Evolutionary conservation across 2,113 vertebrate genomes (phyloP).

Genomic region (Cairina moschata): DNA sequence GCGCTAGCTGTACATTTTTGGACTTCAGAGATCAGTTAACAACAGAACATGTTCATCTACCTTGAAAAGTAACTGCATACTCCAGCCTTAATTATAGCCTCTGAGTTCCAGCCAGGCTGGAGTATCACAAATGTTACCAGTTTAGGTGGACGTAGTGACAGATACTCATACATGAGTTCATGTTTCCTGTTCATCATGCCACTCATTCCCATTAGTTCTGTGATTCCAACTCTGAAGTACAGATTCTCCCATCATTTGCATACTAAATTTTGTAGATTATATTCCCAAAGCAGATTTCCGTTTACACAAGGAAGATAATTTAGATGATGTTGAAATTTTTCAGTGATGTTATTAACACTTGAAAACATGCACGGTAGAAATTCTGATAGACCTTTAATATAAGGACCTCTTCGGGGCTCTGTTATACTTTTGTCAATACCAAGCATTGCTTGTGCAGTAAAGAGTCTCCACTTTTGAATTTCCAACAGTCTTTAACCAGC

Average conservation of each 20-base stretch:
- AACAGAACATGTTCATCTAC: not conserved
- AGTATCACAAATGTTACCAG: not conserved
- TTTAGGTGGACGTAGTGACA: not conserved
- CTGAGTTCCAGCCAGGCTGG: not conserved
- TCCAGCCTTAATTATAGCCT: not conserved
- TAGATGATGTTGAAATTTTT: not conserved
- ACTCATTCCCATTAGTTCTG: not conserved
- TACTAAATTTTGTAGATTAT: not conserved
- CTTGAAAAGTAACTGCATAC: not conserved
- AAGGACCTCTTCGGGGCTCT: not conserved
- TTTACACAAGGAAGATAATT: not conserved
- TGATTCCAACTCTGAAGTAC: not conserved
- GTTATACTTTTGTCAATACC: not conserved
- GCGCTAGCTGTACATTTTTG: not conserved
- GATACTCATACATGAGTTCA: rapidly evolving
- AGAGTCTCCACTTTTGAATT: conserved; percentile 12
- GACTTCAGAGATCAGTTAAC: conserved; percentile 13
- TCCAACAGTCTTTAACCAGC: not conserved
- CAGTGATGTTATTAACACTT: conserved; percentile 5
- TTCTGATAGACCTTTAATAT: conserved; percentile 28
- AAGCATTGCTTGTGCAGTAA: not conserved
- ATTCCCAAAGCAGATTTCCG: not conserved
- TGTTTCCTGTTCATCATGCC: not conserved
- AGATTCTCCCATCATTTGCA: not conserved
- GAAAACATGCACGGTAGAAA: not conserved